Percentiles rank a stretch among this genome's conserved stretches.
Conservation (phyloP, 2,113 vertebrate species). For the Carettochelys insculpta region DNA sequence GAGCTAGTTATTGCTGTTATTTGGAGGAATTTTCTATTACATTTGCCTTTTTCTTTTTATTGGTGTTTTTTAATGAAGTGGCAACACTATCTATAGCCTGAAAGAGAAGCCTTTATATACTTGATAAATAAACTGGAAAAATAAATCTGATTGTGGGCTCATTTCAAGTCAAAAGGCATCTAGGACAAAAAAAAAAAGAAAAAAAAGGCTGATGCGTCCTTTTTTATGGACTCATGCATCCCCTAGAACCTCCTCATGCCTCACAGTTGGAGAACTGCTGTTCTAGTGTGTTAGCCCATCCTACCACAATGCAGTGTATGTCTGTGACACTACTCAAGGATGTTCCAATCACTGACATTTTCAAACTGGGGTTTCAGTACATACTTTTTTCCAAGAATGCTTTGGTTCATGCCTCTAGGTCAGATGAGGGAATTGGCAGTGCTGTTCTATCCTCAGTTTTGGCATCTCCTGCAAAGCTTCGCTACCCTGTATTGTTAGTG, state of each 20-base stretch:
- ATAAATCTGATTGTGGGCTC: background rate
- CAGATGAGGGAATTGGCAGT: background rate
- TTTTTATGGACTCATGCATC: too few relatives aligned
- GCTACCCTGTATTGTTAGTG: background rate
- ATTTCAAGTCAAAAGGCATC: background rate
- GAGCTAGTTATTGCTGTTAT: background rate
- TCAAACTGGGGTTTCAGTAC: background rate
- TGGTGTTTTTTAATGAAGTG: background rate
- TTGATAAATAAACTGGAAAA: background rate
- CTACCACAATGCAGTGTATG: too few relatives aligned
- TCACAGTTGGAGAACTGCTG: too few relatives aligned
- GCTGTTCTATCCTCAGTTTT: background rate
- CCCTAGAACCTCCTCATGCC: too few relatives aligned
- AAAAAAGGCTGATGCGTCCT: too few relatives aligned
- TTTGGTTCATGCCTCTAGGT: background rate
- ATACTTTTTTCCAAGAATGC: background rate
- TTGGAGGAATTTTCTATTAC: background rate
- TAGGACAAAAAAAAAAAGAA: rapidly evolving
- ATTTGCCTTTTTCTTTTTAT: background rate
- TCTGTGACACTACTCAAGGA: background rate
- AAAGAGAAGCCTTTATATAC: background rate
- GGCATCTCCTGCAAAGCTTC: background rate
- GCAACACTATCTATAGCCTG: background rate
- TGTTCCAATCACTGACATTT: background rate
- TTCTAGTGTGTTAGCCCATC: too few relatives aligned